Conservation (phyloP, 2,797 vertebrate genomes). For the Lacerta agilis region DNA sequence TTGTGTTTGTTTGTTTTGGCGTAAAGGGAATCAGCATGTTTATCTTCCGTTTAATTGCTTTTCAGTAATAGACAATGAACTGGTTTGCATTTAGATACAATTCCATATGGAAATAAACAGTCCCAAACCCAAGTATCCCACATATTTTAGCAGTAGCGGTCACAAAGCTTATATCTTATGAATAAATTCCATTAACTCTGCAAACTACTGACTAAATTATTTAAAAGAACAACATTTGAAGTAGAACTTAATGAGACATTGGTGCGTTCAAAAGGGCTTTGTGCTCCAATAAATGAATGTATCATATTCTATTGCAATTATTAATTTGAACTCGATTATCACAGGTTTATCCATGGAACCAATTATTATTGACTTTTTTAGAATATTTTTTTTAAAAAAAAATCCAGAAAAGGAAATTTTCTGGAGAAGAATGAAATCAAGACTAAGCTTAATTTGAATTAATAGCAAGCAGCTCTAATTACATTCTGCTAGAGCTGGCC, state of each 20-base stretch:
- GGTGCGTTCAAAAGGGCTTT: not conserved
- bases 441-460: constrained; percentile 61
- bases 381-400: not conserved
- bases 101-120: no score
- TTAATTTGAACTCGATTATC: constrained; percentile 38
- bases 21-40: no score
- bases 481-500: constrained; percentile 20
- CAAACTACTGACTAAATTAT: not conserved
- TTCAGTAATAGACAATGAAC: no score
- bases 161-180: not conserved
- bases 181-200: not conserved
- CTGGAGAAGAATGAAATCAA: constrained; percentile 23
- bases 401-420: not conserved
- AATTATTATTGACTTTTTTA: constrained; percentile 36
- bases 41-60: no score
- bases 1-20: no score
- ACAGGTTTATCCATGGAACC: constrained; percentile 6
- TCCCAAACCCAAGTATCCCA: not conserved
- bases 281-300: constrained; percentile 10
- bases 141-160: not conserved
- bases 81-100: no score
- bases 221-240: constrained; percentile 13
- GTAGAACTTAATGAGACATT: not conserved
- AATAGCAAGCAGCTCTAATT: constrained; percentile 47
- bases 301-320: constrained; percentile 44